These are phyloP conservation scores for Acanthochromis polyacanthus DNA, from an alignment of 2,113 vertebrate genomes.

Conservation along the genomic window DNA sequence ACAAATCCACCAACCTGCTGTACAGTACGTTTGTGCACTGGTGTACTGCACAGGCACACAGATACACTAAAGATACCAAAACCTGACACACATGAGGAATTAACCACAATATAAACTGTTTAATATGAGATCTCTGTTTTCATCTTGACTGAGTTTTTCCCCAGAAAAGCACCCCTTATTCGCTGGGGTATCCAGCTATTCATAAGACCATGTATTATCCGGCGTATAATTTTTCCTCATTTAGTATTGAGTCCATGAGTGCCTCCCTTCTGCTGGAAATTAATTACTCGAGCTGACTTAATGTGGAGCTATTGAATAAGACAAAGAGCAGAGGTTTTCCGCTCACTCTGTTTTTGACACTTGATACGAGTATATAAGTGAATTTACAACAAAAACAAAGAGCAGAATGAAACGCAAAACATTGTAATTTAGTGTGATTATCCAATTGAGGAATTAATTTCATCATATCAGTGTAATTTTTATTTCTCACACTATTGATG, in stretches of 20 bases:
- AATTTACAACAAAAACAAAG: conserved; percentile 49
- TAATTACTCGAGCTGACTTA: conserved; percentile 72
- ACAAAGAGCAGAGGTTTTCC: conserved; percentile 72
- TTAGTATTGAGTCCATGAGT: conserved; percentile 62
- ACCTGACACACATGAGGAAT: conserved; percentile 5
- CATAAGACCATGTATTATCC: conserved; percentile 47
- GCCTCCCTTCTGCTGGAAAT: conserved; percentile 68
- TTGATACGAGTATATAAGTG: conserved; percentile 57
- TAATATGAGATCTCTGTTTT: conserved; percentile 41
- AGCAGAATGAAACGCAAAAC: conserved; percentile 50
- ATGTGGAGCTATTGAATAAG: conserved; percentile 67
- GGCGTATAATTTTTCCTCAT: conserved; percentile 69
- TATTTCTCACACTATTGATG: conserved; percentile 58
- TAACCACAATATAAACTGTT: conserved; percentile 26
- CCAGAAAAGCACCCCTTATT: conserved; percentile 36
- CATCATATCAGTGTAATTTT: conserved; percentile 30
- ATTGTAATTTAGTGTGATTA: conserved; percentile 60
- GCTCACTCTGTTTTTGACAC: conserved; percentile 61
- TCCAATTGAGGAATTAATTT: conserved; percentile 55
- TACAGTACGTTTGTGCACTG: not conserved
- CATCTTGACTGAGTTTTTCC: conserved; percentile 22
- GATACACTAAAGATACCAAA: conserved; percentile 4
- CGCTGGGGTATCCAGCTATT: conserved; percentile 43
- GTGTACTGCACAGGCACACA: not conserved
- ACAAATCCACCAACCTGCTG: conserved; percentile 15